These are phyloP conservation scores for Dusona sp. DNA, from an alignment of 2,888 invertebrate species.

Conservation along the genomic window DNA sequence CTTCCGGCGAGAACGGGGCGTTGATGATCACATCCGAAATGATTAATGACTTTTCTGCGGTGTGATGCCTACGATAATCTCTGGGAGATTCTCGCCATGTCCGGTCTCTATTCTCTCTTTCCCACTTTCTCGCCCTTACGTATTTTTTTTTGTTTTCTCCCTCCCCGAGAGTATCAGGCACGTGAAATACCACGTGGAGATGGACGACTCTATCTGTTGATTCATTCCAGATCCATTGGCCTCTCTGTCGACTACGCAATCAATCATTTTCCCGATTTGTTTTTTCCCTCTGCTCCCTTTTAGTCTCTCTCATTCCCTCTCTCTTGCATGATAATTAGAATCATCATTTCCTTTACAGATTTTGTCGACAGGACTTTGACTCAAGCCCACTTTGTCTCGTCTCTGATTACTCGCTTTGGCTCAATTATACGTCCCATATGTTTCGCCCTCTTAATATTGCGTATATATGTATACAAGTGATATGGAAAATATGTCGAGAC, in stretches of 20 bases:
- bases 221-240: slow-evolving; percentile 50
- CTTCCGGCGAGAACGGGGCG: slow-evolving; percentile 57
- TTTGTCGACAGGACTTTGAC: slow-evolving; percentile 46
- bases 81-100: slow-evolving; percentile 57
- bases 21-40: slow-evolving; percentile 67
- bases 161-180: neutral
- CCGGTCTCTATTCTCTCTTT: slow-evolving; percentile 32
- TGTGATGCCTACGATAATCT: slow-evolving; percentile 55
- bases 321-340: slow-evolving; percentile 57
- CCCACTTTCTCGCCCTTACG: slow-evolving; percentile 7
- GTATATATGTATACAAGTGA: neutral
- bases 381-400: slow-evolving; percentile 12
- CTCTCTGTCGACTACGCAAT: slow-evolving; percentile 44
- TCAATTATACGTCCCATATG: slow-evolving; percentile 57
- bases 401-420: slow-evolving; percentile 18
- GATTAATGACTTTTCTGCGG: slow-evolving; percentile 64
- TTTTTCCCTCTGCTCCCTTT: neutral
- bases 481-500: slow-evolving; percentile 42
- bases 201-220: slow-evolving; percentile 64
- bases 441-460: neutral
- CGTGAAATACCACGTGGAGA: slow-evolving; percentile 49
- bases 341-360: slow-evolving; percentile 47
- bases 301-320: neutral
- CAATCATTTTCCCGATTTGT: slow-evolving; percentile 57
- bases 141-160: slow-evolving; percentile 8